Conservation (phyloP, 2,113 vertebrate genomes). For the Empidonax traillii region DNA sequence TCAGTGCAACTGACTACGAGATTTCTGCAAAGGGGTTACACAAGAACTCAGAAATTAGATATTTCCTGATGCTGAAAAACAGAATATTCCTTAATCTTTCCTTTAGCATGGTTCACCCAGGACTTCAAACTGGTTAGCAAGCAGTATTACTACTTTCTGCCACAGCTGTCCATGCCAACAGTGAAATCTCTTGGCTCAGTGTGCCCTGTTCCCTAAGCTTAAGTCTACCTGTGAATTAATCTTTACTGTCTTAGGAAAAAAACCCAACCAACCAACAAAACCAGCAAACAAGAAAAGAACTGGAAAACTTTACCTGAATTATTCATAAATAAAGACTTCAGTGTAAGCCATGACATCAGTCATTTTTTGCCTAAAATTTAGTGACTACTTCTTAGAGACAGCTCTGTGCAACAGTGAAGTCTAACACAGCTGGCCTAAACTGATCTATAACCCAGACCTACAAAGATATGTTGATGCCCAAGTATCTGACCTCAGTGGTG, state of each 20-base stretch:
- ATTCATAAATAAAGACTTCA: background rate
- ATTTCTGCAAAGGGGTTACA: background rate
- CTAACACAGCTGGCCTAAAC: background rate
- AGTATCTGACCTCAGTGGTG: background rate
- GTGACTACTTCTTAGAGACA: background rate
- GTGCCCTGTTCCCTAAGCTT: background rate
- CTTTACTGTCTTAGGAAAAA: background rate
- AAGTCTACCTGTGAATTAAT: background rate
- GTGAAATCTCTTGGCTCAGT: background rate
- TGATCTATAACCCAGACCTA: background rate
- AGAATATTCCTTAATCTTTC: background rate
- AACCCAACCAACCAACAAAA: accelerated
- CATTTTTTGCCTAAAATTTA: slow-evolving; percentile 27
- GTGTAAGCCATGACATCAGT: background rate
- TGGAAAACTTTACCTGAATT: background rate
- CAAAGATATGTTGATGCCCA: background rate
- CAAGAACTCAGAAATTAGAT: background rate
- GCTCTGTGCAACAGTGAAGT: background rate
- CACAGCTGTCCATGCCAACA: background rate
- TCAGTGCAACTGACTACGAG: background rate
- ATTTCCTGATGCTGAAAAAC: background rate
- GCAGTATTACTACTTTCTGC: background rate
- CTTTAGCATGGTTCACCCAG: background rate
- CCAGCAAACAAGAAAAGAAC: background rate
- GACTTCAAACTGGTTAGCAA: background rate